Evolutionary conservation across 2,888 invertebrate genomes (phyloP).

Genomic region (Agrotis exclamationis): DNA sequence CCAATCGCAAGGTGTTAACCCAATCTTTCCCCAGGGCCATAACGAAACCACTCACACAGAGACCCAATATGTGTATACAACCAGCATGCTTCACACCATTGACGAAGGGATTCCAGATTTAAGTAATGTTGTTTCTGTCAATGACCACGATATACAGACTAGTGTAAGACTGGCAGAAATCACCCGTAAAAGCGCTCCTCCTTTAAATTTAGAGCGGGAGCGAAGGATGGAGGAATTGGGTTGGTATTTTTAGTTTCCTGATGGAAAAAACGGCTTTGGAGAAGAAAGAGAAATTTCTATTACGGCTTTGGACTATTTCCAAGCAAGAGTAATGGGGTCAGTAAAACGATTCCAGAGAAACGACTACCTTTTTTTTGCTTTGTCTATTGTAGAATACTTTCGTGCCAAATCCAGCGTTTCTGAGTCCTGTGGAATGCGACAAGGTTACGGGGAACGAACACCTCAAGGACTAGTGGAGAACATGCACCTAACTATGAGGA

Average conservation of each 20-base stretch:
- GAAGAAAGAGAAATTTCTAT: too few species aligned
- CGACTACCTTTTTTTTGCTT: too few species aligned
- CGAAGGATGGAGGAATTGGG: constrained; percentile 7
- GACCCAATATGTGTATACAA: constrained; percentile 5
- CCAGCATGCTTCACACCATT: constrained; percentile 18
- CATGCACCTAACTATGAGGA: constrained; percentile 71
- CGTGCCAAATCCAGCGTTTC: too few species aligned
- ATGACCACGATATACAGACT: background rate
- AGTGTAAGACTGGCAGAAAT: constrained; percentile 17
- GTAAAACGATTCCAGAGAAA: too few species aligned
- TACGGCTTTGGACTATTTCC: too few species aligned
- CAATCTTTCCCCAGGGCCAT: background rate
- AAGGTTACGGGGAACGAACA: too few species aligned
- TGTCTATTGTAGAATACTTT: too few species aligned
- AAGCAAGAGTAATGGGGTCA: too few species aligned
- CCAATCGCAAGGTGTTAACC: background rate
- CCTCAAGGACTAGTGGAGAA: constrained; percentile 27
- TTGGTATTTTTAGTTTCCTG: too few species aligned
- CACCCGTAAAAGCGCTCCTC: constrained; percentile 27
- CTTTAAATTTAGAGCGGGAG: constrained; percentile 31
- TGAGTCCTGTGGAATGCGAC: too few species aligned
- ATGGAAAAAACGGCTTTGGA: too few species aligned
- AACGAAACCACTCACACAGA: background rate
- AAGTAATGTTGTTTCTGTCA: constrained; percentile 11
- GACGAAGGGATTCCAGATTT: constrained; percentile 30